Evolutionary conservation across 53 echinoderm and acorn worm genomes (phyloP).

Genomic region (Holothuria leucospilota): DNA sequence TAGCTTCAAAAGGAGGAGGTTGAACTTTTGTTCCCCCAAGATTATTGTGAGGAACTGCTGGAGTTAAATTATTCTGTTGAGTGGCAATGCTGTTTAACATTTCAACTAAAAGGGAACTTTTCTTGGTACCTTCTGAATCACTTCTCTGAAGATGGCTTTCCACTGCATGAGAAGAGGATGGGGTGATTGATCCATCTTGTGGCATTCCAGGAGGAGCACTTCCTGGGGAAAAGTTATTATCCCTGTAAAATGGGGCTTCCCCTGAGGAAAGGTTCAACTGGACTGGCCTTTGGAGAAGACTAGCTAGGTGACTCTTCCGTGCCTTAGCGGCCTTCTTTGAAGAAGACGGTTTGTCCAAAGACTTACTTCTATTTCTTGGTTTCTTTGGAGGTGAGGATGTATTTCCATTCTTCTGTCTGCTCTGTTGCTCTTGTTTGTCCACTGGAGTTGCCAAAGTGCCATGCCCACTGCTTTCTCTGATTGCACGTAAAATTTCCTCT

Average conservation of each 20-base stretch:
- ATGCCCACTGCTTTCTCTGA: slow-evolving; percentile 21
- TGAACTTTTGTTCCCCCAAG: neutral
- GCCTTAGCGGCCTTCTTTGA: slow-evolving; percentile 29
- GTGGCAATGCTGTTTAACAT: slow-evolving; percentile 44
- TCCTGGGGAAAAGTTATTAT: slow-evolving; percentile 9
- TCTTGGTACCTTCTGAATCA: neutral
- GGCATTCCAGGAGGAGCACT: neutral
- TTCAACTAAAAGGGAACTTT: slow-evolving; percentile 39
- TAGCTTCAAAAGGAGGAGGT: slow-evolving; percentile 40
- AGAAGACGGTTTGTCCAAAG: neutral
- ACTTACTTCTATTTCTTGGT: slow-evolving; percentile 13
- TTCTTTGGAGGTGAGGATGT: neutral
- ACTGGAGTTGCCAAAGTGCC: neutral
- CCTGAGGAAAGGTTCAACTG: slow-evolving; percentile 10
- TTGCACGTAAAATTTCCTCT: slow-evolving; percentile 48
- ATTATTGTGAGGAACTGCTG: slow-evolving; percentile 48
- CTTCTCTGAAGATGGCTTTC: neutral
- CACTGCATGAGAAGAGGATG: neutral
- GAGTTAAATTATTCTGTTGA: neutral
- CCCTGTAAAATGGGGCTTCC: slow-evolving; percentile 32
- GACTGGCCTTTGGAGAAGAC: slow-evolving; percentile 34
- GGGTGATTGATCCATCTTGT: neutral
- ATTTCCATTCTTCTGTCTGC: neutral
- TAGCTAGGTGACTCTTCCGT: slow-evolving; percentile 42
- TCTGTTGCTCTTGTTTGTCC: neutral